phyloP scores from a whole-genome alignment of 2,888 invertebrate genomes.

The Agriopis aurantiaria region DNA sequence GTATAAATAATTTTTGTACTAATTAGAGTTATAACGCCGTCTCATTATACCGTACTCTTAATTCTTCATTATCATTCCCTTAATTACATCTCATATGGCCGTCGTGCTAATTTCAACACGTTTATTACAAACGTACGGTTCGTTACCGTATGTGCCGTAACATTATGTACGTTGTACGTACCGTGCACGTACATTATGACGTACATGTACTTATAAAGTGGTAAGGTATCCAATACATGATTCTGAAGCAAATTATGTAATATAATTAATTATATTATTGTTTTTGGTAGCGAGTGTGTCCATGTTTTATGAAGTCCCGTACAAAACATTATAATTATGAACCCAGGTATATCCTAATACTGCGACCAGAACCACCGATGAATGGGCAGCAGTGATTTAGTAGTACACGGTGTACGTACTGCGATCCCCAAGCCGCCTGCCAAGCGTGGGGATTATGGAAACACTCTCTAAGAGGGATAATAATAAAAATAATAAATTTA shows the following conservation, averaged over 20 bases:
- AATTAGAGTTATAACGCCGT: slow-evolving; percentile 12
- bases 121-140: slow-evolving; percentile 16
- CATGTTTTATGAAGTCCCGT: no score
- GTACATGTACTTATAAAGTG: not conserved
- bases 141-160: slow-evolving; percentile 10
- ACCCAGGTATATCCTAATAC: no score
- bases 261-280: no score
- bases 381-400: no score
- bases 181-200: not conserved
- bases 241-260: not conserved
- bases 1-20: slow-evolving; percentile 13
- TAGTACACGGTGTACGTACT: no score
- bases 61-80: slow-evolving; percentile 27
- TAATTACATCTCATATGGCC: slow-evolving; percentile 27
- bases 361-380: no score
- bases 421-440: no score
- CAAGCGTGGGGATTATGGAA: no score
- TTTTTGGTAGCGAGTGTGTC: no score
- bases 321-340: no score
- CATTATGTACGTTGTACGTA: not conserved
- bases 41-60: slow-evolving; percentile 21
- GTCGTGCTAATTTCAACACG: slow-evolving; percentile 28
- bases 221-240: not conserved
- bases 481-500: no score
- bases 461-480: no score